These are phyloP conservation scores for Drosophila sturtevanti DNA, from an alignment of 1,140 invertebrate genomes.

Conservation along the genomic window DNA sequence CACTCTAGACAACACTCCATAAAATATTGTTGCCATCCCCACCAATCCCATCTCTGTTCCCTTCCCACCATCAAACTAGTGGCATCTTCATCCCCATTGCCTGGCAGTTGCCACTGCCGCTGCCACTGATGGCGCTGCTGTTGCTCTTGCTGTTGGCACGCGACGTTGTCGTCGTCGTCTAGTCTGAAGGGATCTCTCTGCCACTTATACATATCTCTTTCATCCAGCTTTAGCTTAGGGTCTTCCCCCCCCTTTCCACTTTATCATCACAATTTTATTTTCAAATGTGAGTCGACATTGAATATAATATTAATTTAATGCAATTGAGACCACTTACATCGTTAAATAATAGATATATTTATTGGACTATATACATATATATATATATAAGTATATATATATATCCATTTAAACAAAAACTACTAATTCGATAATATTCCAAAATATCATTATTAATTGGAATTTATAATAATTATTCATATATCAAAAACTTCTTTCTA, in stretches of 20 bases:
- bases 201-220: conserved; percentile 46
- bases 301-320: conserved; percentile 15
- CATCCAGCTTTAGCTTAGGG: conserved; percentile 5
- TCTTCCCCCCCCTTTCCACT: not conserved
- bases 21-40: conserved; percentile 57
- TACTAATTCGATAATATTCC: too few relatives aligned
- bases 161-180: conserved; percentile 42
- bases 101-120: too few relatives aligned
- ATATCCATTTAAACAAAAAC: too few relatives aligned
- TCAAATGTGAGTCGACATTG: conserved; percentile 14
- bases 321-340: conserved; percentile 7
- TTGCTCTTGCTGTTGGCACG: conserved; percentile 46
- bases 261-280: conserved; percentile 10
- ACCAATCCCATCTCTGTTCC: not conserved
- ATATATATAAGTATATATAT: too few relatives aligned
- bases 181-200: conserved; percentile 45
- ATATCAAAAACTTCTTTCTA: too few relatives aligned
- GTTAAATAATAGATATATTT: not conserved
- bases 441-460: too few relatives aligned
- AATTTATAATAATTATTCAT: too few relatives aligned
- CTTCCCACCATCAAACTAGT: not conserved
- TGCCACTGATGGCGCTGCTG: conserved; percentile 7
- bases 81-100: not conserved
- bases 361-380: not conserved
- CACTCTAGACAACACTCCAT: conserved; percentile 77